Evolutionary conservation across 30 jellyfish, hydroid and myxozoan genomes (phyloP).

Genomic region (Haliclystus octoradiatus): DNA sequence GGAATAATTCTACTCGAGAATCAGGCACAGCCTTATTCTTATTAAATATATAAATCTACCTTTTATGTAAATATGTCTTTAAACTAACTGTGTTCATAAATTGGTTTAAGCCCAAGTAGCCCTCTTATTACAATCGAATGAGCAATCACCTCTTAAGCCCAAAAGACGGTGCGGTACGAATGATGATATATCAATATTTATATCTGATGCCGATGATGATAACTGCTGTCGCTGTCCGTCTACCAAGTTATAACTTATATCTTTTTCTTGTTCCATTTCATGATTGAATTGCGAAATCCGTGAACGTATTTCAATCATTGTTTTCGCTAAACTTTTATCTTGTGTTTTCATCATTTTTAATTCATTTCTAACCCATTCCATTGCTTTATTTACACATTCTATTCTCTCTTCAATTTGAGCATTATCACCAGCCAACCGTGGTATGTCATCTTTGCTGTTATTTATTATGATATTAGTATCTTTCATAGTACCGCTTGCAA

Average conservation of each 20-base stretch:
- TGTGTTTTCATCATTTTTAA: slow-evolving; percentile 49
- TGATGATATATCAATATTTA: neutral
- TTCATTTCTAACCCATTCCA: slow-evolving; percentile 55
- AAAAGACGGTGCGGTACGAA: neutral
- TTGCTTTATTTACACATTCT: slow-evolving; percentile 32
- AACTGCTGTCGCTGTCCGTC: slow-evolving; percentile 10
- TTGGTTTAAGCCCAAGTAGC: slow-evolving; percentile 13
- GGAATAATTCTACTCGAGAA: too few relatives aligned
- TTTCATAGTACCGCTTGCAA: slow-evolving; percentile 5
- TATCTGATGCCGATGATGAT: neutral
- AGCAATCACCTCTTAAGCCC: slow-evolving; percentile 3
- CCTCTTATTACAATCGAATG: slow-evolving; percentile 1
- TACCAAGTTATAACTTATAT: slow-evolving; percentile 54
- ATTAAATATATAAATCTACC: too few relatives aligned
- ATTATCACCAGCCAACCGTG: slow-evolving; percentile 30
- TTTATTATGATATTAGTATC: neutral
- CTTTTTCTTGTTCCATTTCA: slow-evolving; percentile 29
- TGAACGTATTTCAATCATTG: slow-evolving; percentile 65
- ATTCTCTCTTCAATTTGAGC: slow-evolving; percentile 40
- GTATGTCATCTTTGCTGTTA: neutral
- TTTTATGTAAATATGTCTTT: too few relatives aligned
- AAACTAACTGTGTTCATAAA: too few relatives aligned
- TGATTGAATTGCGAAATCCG: slow-evolving; percentile 34
- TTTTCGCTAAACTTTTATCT: slow-evolving; percentile 54
- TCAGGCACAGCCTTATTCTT: too few relatives aligned